Conservation (phyloP, 2,888 invertebrate species). For the Holacanthella duospinosa region DNA sequence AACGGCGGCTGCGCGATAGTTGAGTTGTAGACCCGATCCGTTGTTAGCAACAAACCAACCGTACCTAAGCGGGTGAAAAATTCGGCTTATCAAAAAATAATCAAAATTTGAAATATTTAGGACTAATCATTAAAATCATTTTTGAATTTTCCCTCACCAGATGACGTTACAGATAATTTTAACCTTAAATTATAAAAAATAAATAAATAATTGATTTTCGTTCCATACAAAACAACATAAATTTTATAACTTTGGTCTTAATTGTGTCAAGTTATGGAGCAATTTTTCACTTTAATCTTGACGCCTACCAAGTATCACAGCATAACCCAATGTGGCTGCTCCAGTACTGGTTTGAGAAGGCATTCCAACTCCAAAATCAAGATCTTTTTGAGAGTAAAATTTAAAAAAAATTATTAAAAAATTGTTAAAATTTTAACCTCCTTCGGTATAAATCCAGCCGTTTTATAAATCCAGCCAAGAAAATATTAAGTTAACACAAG, state of each 20-base stretch:
- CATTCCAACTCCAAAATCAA: slow-evolving; percentile 30
- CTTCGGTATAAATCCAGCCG: slow-evolving; percentile 26
- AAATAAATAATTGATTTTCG: neutral
- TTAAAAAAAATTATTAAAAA: too few species aligned
- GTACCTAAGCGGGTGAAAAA: slow-evolving; percentile 23
- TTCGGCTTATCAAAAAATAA: neutral
- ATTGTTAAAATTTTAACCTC: slow-evolving; percentile 10
- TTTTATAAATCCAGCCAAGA: slow-evolving; percentile 29
- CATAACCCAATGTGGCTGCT: slow-evolving; percentile 27
- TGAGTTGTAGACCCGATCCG: slow-evolving; percentile 20
- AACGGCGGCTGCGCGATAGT: slow-evolving; percentile 25
- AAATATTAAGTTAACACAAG: slow-evolving; percentile 30
- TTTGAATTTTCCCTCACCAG: neutral
- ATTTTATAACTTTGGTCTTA: neutral
- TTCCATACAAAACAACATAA: neutral
- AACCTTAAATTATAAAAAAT: neutral
- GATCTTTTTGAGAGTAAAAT: slow-evolving; percentile 7
- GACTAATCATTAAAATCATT: neutral
- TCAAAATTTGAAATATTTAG: neutral
- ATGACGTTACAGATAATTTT: slow-evolving; percentile 12
- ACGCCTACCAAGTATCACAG: slow-evolving; percentile 26
- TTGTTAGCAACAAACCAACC: slow-evolving; percentile 31
- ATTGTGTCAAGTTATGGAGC: slow-evolving; percentile 33
- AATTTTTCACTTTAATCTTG: slow-evolving; percentile 19
- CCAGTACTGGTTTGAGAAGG: slow-evolving; percentile 27